Evolutionary conservation across 2,113 vertebrate species (phyloP), one percentile per base, ranked within the genome.

Genomic region (Thalassarche chlororhynchos): DNA sequence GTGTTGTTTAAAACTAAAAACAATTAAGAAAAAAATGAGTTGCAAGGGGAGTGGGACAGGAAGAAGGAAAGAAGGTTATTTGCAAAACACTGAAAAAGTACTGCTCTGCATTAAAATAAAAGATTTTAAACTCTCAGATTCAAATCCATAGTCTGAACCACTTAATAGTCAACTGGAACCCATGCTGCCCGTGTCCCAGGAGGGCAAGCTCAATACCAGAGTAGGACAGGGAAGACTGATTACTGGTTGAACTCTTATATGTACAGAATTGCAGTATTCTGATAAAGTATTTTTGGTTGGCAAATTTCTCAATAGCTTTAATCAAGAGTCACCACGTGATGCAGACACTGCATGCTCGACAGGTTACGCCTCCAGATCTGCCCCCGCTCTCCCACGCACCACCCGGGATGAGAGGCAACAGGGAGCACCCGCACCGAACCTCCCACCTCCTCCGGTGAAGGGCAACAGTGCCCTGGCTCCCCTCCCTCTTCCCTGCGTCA

Each of bases 171-270:
- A 66, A 31, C 24, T 14, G 17, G 38, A 52, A n/a, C 19, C n/a
- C 1, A 0, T 12, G 19, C 7, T 70, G 15, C 32, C 18, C 1
- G 0, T 51, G 44, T n/a, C 54, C 15, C 64, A 61, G 8, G 5
- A 28, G 44, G 14, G 26, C 17, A 74, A 84, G 51, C 10, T 16
- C 8, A 21, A 76, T 25, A 47, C 10, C 1, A 2, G 9, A 55
- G 32, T 2, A 70, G 34, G 19, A 19, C 28, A 64, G 9, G n/a
- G 10, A 46, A 64, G 17, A 32, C 17, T 9, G 12, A 25, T 34
- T 34, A 32, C 10, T 10, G 17, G 4, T 14, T 26, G 14, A 91
- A 57, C 29, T 23, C 17, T 25, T 11, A 1, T 2, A 8, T 3
- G 13, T 15, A 34, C 65, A 85, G 34, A 75, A 82, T 1, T 32